phyloP scores from a whole-genome alignment of 2,888 invertebrate genomes.

The Patella ulyssiponensis region DNA sequence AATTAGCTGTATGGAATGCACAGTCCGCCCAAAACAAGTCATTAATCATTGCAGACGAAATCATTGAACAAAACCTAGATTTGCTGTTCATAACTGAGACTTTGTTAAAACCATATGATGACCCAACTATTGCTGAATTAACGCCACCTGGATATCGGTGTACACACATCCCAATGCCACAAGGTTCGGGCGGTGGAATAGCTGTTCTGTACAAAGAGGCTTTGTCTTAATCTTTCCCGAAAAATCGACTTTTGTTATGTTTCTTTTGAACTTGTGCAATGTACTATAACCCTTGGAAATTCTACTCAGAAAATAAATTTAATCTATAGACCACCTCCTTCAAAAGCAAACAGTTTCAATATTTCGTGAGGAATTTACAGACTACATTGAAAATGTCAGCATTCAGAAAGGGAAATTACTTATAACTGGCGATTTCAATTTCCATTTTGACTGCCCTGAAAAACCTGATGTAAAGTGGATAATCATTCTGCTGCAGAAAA shows the following conservation, averaged over 20 bases:
- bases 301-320: not conserved
- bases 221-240: no score
- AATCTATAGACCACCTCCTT: not conserved
- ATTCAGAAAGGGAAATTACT: not conserved
- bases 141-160: not conserved
- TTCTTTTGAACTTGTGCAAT: not conserved
- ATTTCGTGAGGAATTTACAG: not conserved
- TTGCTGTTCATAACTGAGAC: constrained; percentile 3
- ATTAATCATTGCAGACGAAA: not conserved
- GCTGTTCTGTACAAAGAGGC: not conserved
- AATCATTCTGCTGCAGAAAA: no score
- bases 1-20: constrained; percentile 1
- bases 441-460: no score
- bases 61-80: constrained; percentile 3
- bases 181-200: not conserved
- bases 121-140: not conserved
- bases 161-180: not conserved
- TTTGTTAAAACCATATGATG: not conserved
- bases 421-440: not conserved
- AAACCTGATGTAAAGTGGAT: no score
- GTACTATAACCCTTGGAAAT: not conserved
- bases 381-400: not conserved
- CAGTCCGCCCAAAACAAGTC: constrained; percentile 3
- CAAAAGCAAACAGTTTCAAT: not conserved
- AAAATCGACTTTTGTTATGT: no score